Base-by-base conservation (phyloP, 2,888 invertebrate genomes). In the Drosophila nr. medialis region DNA sequence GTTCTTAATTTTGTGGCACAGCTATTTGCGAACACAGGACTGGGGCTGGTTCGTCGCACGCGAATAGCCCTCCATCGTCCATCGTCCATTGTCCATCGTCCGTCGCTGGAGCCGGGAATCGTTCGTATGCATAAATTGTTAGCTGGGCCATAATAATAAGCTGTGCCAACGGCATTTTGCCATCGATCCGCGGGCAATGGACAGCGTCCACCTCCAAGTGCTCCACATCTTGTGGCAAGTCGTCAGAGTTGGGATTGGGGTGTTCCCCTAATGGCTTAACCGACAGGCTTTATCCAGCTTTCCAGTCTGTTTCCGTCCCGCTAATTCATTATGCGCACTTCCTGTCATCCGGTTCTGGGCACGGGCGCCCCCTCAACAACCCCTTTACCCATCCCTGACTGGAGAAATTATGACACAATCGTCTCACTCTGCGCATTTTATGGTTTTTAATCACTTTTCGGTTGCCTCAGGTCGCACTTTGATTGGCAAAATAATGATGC, bases 251-350 rank as follows among this genome's bases (percentile, higher is more conserved):
- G 49, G 58, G 29, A 50, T 24, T 18, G 36, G 11, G 24, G 36
- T 24, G 42, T 45, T 45, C 38, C 36, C 48, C 36, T 53, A 51
- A 64, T 54, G 51, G 77, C 48, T 64, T 58, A 72, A 49, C n/a
- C 53, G 34, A 49, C 40, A 27, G 72, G 38, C 51, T 62, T 60
- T 53, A 49, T 62, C 49, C 24, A 27, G 36, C 36, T 75, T 81
- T 80, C 75, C 69, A 75, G 70, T 62, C 54, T 58, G 78, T 75
- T 84, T 86, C 87, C 84, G 85, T 74, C 53, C 65, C 84, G 81
- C 81, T 75, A 86, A 83, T 84, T 86, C 86, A 86, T 86, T 83
- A 86, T 84, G 86, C 82, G 87, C 75, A 82, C 85, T 84, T 84
- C 83, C 83, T 82, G 82, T 72, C 75, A 82, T 86, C 82, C 82